Evolutionary conservation across 2,888 invertebrate genomes (phyloP), one percentile per base, ranked within the genome.

Genomic region (Nematopogon swammerdamellus): DNA sequence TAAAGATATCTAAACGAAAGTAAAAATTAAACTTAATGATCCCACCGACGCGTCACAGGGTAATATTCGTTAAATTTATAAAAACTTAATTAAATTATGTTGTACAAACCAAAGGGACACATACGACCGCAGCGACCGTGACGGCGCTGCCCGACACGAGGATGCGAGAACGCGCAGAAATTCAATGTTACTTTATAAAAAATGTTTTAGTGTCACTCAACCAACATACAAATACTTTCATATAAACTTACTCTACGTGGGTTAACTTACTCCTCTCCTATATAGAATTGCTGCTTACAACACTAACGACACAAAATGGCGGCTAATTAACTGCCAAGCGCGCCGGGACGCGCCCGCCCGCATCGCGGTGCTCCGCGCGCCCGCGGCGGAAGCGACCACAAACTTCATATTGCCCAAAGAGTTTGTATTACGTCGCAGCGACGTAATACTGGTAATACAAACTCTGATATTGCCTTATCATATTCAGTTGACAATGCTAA

Each of bases 211-310:
- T 68, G 68, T 68, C 64, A 60, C 69, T 65, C 63, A 64, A 66
- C 64, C 68, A 75, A 73, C 67, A 76, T 74, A 76, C 68, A 63
- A n/a, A n/a, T n/a, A n/a, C n/a, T 68, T 70, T 65, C 70, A 73
- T 74, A 76, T 69, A 76, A 75, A 19, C 45, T 45, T 19, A 19
- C 14, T 10, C 45, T 20, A 20, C 19, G n/a, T 14, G 10, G 16
- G 19, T 30, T 29, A 16, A 1, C 19, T 14, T 25, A 47, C 18
- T 3, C n/a, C 4, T n/a, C 10, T 46, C 18, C 75, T 76, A 76
- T 76, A 76, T 68, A 66, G 19, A 49, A 44, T n/a, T 45, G 45
- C 42, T n/a, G 45, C 18, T 4, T 47, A 47, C 42, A 6, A 48
- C 17, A 47, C 47, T 36, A 25, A 14, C 36, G 19, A 47, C 30